Base-by-base conservation (phyloP, 2,797 vertebrate species). In the Rhinatrema bivittatum region DNA sequence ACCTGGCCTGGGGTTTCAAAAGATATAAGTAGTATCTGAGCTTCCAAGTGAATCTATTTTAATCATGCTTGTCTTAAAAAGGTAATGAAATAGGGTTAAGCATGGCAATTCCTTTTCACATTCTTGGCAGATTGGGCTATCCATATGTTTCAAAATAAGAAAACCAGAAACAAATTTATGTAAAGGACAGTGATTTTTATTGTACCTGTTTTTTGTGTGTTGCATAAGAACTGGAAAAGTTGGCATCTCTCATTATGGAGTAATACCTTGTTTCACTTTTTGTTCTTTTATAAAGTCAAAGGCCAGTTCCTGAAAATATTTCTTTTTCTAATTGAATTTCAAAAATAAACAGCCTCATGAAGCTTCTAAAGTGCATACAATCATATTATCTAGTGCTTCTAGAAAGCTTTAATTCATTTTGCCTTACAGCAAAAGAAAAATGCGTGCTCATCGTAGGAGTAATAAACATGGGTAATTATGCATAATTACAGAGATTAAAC, bases 401-500 rank as follows among this genome's bases (percentile, higher is more conserved):
- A 55, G 54, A 53, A 41, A 51, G 26, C 45, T 60, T 72, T 74
- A 63, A 58, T 33, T 62, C 23, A 59, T 39, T 54, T 53, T 70
- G 31, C 24, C 29, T 63, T 56, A 52, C 42, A 70, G 47, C 31
- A 60, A 60, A 70, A 68, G 48, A 65, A 78, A 72, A 71, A 62
- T 67, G 12, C 53, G 18, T 50, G 20, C 50, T 79, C 40, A 53
- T 70, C 0, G 1, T 53, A 70, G 36, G 42, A 72, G 60, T 60
- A 70, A 74, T 79, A 78, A 76, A 81, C 62, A 70, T 5, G 2
- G 34, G 25, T 55, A 79, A 74, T 78, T 78, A 70, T 58, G 53
- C 50, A 65, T 72, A 72, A 76, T 82, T 79, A 74, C 53, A 60
- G 39, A 68, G 60, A 81, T 81, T 78, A 72, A 59, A 38, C 58